Percentiles rank a stretch among this genome's conserved stretches.
Conservation (phyloP, 2,797 vertebrate genomes). For the Sebastes hopkinsi region DNA sequence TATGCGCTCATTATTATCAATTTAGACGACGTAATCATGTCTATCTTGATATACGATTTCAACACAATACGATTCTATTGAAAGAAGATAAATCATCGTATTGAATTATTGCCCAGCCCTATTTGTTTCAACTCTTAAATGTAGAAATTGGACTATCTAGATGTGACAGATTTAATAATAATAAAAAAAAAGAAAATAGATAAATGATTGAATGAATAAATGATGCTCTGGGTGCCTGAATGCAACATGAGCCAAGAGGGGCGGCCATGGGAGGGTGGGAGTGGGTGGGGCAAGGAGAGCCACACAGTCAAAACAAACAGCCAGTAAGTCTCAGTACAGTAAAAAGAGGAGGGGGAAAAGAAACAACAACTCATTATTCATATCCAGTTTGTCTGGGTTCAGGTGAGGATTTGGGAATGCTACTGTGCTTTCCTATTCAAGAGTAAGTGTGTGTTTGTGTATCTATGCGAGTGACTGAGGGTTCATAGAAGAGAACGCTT, state of each 20-base stretch:
- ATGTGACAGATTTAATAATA: not conserved
- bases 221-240: not conserved
- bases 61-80: no score
- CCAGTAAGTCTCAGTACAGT: constrained; percentile 66
- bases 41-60: no score
- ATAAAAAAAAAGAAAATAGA: not conserved
- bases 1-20: no score
- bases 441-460: constrained; percentile 44
- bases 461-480: not conserved
- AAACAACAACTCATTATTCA: constrained; percentile 45
- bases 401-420: constrained; percentile 72
- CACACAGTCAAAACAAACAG: constrained; percentile 70
- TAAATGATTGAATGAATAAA: not conserved
- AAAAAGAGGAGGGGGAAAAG: constrained; percentile 40
- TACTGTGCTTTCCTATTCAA: constrained; percentile 82
- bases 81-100: no score
- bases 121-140: not conserved
- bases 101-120: no score
- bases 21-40: no score
- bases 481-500: constrained; percentile 48
- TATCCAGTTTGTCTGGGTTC: constrained; percentile 64
- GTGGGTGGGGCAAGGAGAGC: constrained; percentile 16
- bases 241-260: constrained; percentile 28
- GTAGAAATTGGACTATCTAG: not conserved
- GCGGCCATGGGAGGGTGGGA: not conserved